These are phyloP conservation scores for Drosophila santomea DNA, from an alignment of 1,140 invertebrate genomes.

Conservation along the genomic window DNA sequence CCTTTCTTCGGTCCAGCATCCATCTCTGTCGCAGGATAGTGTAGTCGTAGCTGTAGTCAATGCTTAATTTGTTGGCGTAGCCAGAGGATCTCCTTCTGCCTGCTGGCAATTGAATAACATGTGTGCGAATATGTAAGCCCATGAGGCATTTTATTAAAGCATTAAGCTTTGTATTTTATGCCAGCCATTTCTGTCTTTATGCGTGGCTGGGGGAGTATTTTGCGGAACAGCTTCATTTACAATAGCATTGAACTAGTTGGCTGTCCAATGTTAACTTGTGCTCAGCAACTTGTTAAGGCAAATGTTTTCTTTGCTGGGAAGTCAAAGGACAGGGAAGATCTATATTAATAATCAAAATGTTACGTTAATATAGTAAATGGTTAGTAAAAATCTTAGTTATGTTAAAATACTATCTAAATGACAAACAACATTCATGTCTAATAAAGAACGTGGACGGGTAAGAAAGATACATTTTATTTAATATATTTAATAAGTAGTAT, in stretches of 20 bases:
- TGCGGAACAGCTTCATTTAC: slow-evolving; percentile 18
- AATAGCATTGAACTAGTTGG: slow-evolving; percentile 37
- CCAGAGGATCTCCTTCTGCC: slow-evolving; percentile 23
- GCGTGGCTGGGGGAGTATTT: background rate
- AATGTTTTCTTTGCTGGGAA: background rate
- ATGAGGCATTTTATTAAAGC: slow-evolving; percentile 70
- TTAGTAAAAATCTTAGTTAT: too few species aligned
- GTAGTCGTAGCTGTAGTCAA: slow-evolving; percentile 62
- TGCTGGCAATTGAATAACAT: slow-evolving; percentile 70
- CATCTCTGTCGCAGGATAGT: slow-evolving; percentile 18
- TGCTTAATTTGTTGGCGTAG: slow-evolving; percentile 67
- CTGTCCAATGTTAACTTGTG: slow-evolving; percentile 20
- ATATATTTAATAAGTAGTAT: too few species aligned
- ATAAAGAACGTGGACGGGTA: too few species aligned
- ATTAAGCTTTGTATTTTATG: slow-evolving; percentile 73
- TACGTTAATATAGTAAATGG: too few species aligned
- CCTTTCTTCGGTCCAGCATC: background rate
- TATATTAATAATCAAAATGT: too few species aligned
- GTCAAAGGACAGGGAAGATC: background rate
- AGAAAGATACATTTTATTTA: too few species aligned
- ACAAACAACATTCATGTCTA: too few species aligned
- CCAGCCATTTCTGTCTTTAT: slow-evolving; percentile 47
- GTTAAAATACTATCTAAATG: too few species aligned
- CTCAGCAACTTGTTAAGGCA: slow-evolving; percentile 15
- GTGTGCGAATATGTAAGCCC: slow-evolving; percentile 44